These are phyloP conservation scores for Galeopterus variegatus DNA, from an alignment of 2,113 vertebrate genomes.

Conservation along the genomic window DNA sequence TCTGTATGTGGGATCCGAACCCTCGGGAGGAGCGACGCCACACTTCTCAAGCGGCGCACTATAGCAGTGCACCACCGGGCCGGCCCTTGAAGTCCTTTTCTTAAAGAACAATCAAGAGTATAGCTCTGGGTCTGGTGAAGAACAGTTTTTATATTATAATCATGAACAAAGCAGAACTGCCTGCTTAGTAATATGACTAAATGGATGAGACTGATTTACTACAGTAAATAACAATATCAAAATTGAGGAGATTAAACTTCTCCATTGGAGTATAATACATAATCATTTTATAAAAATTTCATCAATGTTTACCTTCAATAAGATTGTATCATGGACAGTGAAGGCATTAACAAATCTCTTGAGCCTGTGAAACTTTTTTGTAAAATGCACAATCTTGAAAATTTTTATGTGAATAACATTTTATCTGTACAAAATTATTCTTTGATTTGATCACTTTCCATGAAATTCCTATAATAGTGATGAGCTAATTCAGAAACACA, in stretches of 20 bases:
- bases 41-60: no score
- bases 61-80: no score
- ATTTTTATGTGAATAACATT: slow-evolving; percentile 19
- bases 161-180: not conserved
- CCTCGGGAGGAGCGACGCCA: no score
- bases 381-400: not conserved
- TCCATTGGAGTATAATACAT: not conserved
- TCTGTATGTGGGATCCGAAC: no score
- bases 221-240: slow-evolving; percentile 10
- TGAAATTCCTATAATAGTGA: slow-evolving; percentile 15
- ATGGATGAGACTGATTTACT: not conserved
- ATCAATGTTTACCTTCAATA: not conserved
- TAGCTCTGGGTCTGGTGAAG: not conserved
- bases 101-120: not conserved
- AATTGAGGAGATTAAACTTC: not conserved
- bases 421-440: not conserved
- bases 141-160: not conserved
- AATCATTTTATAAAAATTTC: not conserved
- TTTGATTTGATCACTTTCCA: slow-evolving; percentile 8
- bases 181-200: slow-evolving; percentile 10
- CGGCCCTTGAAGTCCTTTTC: not conserved
- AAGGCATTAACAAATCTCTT: not conserved
- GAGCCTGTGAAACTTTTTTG: not conserved
- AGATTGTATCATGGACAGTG: not conserved
- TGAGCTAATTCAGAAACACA: slow-evolving; percentile 13